Evolutionary conservation across 2,888 invertebrate genomes (phyloP).

Genomic region (Cordylochernes scorpioides): DNA sequence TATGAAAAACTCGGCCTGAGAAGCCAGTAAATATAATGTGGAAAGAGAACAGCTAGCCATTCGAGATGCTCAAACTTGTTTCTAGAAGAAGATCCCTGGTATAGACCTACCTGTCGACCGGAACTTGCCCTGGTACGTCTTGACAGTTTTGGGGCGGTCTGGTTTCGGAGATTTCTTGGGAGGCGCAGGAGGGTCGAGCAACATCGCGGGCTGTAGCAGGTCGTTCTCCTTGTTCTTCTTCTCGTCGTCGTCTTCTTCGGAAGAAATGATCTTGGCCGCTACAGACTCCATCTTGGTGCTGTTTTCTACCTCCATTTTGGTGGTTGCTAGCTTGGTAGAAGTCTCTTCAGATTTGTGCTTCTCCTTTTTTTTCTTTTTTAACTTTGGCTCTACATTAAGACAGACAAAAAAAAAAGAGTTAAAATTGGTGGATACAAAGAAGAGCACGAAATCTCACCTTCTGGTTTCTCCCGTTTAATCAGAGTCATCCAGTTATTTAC

Average conservation of each 20-base stretch:
- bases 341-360: no score
- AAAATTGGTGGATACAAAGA: constrained; percentile 1
- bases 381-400: constrained; percentile 1
- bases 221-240: constrained; percentile 8
- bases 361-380: constrained; percentile 12
- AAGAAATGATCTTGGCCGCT: constrained; percentile 1
- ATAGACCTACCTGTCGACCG: constrained; percentile 39
- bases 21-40: no score
- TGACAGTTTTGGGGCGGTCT: constrained; percentile 55
- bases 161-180: constrained; percentile 19
- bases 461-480: constrained; percentile 36
- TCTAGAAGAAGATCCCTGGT: no score
- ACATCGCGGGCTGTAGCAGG: no score
- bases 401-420: background rate
- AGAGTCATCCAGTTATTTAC: constrained; percentile 73
- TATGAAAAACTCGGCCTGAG: no score
- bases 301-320: no score
- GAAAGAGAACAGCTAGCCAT: no score
- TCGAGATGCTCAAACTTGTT: no score
- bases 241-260: constrained; percentile 2
- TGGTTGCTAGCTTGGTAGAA: no score
- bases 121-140: constrained; percentile 68
- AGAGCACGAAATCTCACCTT: constrained; percentile 4
- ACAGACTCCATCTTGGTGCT: no score
- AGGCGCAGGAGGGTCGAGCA: no score